A percentile compares a stretch with the other conserved stretches of the same genome.
These are phyloP conservation scores for Tokudaia muenninki DNA, from an alignment of 2,797 vertebrate species.

Conservation along the genomic window DNA sequence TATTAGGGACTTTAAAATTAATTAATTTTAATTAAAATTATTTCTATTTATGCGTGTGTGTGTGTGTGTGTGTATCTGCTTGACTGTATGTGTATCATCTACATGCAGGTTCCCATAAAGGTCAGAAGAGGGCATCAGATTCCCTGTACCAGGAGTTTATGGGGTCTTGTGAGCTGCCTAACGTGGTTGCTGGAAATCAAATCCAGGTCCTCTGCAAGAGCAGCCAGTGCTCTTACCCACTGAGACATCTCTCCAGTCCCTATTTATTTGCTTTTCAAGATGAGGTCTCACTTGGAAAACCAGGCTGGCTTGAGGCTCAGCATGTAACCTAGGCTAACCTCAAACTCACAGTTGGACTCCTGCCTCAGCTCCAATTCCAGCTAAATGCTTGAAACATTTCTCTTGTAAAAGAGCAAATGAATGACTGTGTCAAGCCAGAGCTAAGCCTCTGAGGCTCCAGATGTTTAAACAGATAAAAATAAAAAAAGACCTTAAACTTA, in stretches of 20 bases:
- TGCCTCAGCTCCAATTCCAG: not conserved
- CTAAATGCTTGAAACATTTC: slow-evolving; percentile 1
- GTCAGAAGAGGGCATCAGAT: not conserved
- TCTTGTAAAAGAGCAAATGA: not conserved
- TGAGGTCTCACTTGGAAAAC: not conserved
- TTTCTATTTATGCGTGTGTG: not conserved
- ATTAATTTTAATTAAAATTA: not conserved
- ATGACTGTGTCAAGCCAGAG: not conserved
- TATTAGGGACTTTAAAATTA: not conserved
- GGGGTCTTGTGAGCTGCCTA: not conserved
- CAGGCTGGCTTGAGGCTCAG: not conserved
- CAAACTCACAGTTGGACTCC: not conserved
- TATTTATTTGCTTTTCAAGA: not conserved
- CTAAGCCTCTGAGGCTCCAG: not conserved
- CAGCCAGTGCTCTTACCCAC: not conserved
- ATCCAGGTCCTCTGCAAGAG: not conserved
- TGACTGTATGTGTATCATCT: not conserved
- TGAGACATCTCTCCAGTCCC: not conserved
- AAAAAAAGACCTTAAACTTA: not conserved
- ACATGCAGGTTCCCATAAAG: not conserved
- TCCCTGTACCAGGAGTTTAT: not conserved
- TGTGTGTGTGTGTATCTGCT: not conserved
- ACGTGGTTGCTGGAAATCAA: not conserved
- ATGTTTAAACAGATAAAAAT: not conserved
- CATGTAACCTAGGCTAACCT: not conserved